A percentile compares a stretch with the other conserved stretches of the same genome.
phyloP scores from a whole-genome alignment of 2,888 invertebrate species.

The Hypsopygia costalis region DNA sequence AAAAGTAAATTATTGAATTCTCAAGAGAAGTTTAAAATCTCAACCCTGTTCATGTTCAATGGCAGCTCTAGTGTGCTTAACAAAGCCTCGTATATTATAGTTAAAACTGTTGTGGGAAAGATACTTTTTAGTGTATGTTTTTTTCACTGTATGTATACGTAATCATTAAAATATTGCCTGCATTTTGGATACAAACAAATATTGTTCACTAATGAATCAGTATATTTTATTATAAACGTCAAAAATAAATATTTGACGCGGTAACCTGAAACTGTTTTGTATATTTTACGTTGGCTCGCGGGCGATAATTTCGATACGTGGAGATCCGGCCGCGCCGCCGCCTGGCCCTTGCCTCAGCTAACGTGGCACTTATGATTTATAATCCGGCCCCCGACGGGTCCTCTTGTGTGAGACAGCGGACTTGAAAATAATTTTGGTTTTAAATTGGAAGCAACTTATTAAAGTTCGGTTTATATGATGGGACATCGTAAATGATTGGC shows the following conservation, averaged over 20 bases:
- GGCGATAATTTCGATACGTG: conserved; percentile 70
- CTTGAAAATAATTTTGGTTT: conserved; percentile 70
- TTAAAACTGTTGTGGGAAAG: no score
- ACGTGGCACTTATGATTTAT: conserved; percentile 78
- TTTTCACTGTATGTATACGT: no score
- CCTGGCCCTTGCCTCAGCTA: conserved; percentile 43
- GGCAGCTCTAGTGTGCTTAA: no score
- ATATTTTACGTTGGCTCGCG: conserved; percentile 63
- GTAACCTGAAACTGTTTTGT: conserved; percentile 74
- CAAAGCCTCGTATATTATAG: no score
- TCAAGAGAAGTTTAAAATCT: no score
- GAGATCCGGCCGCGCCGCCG: conserved; percentile 39
- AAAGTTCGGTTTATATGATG: conserved; percentile 56
- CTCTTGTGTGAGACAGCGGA: conserved; percentile 59
- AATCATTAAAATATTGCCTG: no score
- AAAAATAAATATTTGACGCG: conserved; percentile 62
- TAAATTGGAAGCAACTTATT: conserved; percentile 73
- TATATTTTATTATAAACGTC: conserved; percentile 50
- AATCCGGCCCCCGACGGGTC: conserved; percentile 68
- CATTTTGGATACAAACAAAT: conserved; percentile 16
- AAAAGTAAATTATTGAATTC: no score
- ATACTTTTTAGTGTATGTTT: no score
- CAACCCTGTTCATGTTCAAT: no score
- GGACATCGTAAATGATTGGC: conserved; percentile 45
- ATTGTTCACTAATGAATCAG: conserved; percentile 48